These are phyloP conservation scores for Nephrotoma appendiculata DNA, from an alignment of 2,888 invertebrate species.

Conservation along the genomic window DNA sequence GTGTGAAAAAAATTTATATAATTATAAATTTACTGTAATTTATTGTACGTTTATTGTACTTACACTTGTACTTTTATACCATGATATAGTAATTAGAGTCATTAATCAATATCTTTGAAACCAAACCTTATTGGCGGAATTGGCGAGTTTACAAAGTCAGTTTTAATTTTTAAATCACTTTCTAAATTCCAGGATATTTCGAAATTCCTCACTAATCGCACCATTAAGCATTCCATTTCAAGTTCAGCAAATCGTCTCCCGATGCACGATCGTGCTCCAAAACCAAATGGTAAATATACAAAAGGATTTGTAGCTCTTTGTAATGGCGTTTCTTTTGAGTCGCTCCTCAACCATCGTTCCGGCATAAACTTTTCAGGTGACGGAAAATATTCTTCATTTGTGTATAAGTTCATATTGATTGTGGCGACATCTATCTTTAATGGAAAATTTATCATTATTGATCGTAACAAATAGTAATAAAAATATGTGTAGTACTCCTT, in stretches of 20 bases:
- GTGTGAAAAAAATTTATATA: no score
- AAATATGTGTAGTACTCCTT: slow-evolving; percentile 19
- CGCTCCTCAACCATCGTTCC: slow-evolving; percentile 45
- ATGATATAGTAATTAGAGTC: neutral
- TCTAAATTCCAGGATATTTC: slow-evolving; percentile 19
- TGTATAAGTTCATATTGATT: slow-evolving; percentile 9
- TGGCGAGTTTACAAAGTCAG: slow-evolving; percentile 25
- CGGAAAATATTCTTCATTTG: slow-evolving; percentile 43
- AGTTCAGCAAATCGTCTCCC: slow-evolving; percentile 61
- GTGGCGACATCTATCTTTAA: slow-evolving; percentile 52
- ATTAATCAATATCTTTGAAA: slow-evolving; percentile 18
- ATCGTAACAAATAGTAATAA: no score
- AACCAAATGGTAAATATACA: slow-evolving; percentile 47
- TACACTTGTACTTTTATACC: no score
- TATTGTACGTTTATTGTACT: no score
- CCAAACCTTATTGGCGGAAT: slow-evolving; percentile 27
- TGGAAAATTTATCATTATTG: neutral
- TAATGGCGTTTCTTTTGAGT: neutral
- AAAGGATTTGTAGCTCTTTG: slow-evolving; percentile 19
- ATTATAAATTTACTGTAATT: no score
- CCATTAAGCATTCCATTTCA: slow-evolving; percentile 44
- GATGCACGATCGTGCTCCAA: slow-evolving; percentile 53
- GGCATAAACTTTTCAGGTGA: slow-evolving; percentile 46
- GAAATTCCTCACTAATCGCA: slow-evolving; percentile 28
- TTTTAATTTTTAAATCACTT: slow-evolving; percentile 20